Base-by-base conservation (phyloP, 1,140 invertebrate species). In the Listronotus bonariensis region DNA sequence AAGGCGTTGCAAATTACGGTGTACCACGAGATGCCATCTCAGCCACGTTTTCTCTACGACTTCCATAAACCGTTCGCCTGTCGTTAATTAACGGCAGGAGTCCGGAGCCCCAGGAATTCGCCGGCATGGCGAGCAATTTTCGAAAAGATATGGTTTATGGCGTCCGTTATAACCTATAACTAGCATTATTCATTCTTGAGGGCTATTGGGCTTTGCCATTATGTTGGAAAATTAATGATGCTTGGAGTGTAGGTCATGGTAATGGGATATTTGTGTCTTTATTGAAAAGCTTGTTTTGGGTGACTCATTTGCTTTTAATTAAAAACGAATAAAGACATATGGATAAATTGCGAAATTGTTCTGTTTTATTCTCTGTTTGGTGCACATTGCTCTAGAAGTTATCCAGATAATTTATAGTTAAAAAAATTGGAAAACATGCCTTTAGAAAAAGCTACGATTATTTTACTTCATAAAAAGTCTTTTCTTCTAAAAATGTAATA, bases 1-100 rank as follows among this genome's bases (percentile, higher is more conserved):
- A 62, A 66, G 68, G 70, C 70, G 68, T 70, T 70, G 70, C 70
- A 72, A 72, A 72, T 70, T 72, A 72, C 60, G 68, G 60, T 67
- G 68, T 43, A 69, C 67, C 67, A 62, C 55, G 68, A 65, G 70
- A 72, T 72, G 63, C 65, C 70, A 72, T 72, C 67, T 72, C 46
- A 65, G 65, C 66, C 70, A 72, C 68, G 70, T 72, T 72, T 62
- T 69, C 60, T 62, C 60, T 62, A 51, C 67, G 46, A 71, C 64
- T 61, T 69, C 70, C 69, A 72, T 72, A 69, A 69, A 72, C 68
- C 65, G 66, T 72, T 72, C 68, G 59, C n/a, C 34, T 45, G 59
- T 62, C 59, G 59, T 62, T 62, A 62, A 62, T 62, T 62, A 62
- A 62, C 59, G 59, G 51, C 59, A 45, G 59, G 57, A 60, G 57